A percentile compares a stretch with the other conserved stretches of the same genome.
Evolutionary conservation across 2,888 invertebrate genomes (phyloP).

Genomic region (Bombylius major): DNA sequence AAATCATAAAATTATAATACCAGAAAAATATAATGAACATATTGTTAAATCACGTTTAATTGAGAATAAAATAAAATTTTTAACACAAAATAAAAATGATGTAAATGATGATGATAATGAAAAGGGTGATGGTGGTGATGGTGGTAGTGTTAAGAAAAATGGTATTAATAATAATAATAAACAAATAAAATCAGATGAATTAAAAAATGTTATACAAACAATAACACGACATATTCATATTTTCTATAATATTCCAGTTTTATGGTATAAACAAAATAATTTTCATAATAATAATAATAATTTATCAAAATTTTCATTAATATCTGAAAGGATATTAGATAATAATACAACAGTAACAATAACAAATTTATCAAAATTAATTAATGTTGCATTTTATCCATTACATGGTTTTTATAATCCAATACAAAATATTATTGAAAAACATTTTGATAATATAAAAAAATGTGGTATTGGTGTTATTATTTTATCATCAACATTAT

Average conservation of each 20-base stretch:
- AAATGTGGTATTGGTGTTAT: conserved; percentile 47
- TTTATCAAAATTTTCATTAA: background rate
- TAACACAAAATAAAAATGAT: conserved; percentile 22
- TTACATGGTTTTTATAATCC: conserved; percentile 30
- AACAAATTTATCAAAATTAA: background rate
- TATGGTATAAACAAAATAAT: conserved; percentile 25
- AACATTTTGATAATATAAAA: conserved; percentile 48
- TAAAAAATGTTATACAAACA: conserved; percentile 17
- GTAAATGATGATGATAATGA: conserved; percentile 18
- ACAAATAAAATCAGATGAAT: conserved; percentile 15
- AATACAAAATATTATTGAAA: conserved; percentile 35
- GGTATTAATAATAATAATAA: conserved; percentile 23
- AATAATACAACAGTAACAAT: background rate
- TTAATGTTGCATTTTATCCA: conserved; percentile 34
- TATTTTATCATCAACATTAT: conserved; percentile 21
- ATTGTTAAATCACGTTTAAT: conserved; percentile 32
- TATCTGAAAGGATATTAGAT: background rate
- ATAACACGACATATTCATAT: conserved; percentile 31
- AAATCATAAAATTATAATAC: conserved; percentile 23
- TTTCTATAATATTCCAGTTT: conserved; percentile 32
- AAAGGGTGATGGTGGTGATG: background rate
- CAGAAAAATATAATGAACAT: conserved; percentile 35
- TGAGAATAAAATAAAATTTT: conserved; percentile 29
- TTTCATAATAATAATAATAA: background rate
- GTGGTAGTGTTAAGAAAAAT: background rate